Conservation (phyloP, 2,888 invertebrate genomes). For the Holacanthella duospinosa region DNA sequence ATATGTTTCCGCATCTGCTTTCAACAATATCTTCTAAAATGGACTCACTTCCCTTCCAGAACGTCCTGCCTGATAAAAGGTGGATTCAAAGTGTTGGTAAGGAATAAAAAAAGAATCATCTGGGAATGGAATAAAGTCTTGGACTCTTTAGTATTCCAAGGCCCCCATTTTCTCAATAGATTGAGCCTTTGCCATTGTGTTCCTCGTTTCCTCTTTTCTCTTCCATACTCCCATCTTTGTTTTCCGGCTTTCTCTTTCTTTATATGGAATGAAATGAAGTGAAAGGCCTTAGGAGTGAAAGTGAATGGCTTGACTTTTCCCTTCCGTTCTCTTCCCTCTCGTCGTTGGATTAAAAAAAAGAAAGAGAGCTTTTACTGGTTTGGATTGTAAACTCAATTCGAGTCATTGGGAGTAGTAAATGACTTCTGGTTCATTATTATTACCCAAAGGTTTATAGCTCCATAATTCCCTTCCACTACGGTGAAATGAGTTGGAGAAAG, state of each 20-base stretch:
- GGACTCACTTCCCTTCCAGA: background rate
- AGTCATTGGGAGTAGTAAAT: slow-evolving; percentile 4
- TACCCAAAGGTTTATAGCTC: slow-evolving; percentile 19
- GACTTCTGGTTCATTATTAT: slow-evolving; percentile 20
- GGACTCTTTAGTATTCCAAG: background rate
- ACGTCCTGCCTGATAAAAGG: background rate
- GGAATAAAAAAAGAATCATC: slow-evolving; percentile 1
- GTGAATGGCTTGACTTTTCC: slow-evolving; percentile 3
- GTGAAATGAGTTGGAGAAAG: slow-evolving; percentile 7
- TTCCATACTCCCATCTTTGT: too few relatives aligned
- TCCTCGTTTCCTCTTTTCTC: background rate
- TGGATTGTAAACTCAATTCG: slow-evolving; percentile 1
- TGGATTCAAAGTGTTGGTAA: slow-evolving; percentile 1
- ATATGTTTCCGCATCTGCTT: too few relatives aligned
- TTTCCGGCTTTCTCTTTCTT: background rate
- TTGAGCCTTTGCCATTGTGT: slow-evolving; percentile 8
- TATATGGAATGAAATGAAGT: background rate
- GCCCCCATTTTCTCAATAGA: slow-evolving; percentile 17
- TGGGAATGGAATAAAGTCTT: background rate
- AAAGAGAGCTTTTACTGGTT: slow-evolving; percentile 4
- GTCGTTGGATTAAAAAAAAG: background rate
- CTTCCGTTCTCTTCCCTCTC: background rate
- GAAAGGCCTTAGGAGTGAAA: background rate
- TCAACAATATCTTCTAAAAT: too few relatives aligned
- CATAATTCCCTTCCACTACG: slow-evolving; percentile 15